These are phyloP conservation scores for Trachelus tabidus DNA, from an alignment of 2,888 invertebrate species.

Conservation along the genomic window DNA sequence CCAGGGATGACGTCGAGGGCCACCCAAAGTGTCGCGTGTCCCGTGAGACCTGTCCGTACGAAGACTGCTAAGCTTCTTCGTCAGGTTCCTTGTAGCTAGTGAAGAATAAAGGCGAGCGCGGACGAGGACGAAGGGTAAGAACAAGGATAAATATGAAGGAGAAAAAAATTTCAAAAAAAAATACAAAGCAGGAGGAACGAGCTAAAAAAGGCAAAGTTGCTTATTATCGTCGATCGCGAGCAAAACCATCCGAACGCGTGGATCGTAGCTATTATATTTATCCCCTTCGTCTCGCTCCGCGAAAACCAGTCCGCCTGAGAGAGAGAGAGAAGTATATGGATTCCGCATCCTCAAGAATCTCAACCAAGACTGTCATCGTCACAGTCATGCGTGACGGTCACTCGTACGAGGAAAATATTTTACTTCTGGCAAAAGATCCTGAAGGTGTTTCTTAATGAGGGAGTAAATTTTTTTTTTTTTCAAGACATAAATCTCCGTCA, in stretches of 20 bases:
- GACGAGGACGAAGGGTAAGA: neutral
- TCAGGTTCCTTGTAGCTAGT: neutral
- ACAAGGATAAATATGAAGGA: neutral
- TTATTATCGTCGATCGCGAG: neutral
- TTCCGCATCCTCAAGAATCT: neutral
- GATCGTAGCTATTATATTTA: neutral
- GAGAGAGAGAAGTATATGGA: neutral
- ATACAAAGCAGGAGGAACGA: neutral
- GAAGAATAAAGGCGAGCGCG: neutral
- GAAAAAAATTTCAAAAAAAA: neutral
- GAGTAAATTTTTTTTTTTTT: neutral
- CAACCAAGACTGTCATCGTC: neutral
- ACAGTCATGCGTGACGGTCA: neutral
- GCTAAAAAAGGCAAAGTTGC: neutral
- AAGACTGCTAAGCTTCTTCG: slow-evolving; percentile 16
- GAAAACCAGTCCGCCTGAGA: neutral
- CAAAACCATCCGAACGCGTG: neutral
- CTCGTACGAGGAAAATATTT: neutral
- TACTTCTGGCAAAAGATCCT: neutral
- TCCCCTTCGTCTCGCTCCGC: neutral
- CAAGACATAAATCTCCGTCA: neutral
- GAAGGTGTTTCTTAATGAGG: neutral
- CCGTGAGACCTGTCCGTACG: slow-evolving; percentile 13
- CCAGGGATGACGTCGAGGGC: slow-evolving; percentile 47
- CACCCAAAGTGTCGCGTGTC: slow-evolving; percentile 59